Base-by-base conservation (phyloP, 2,888 invertebrate species). In the Hydroisotoma schaefferi region DNA sequence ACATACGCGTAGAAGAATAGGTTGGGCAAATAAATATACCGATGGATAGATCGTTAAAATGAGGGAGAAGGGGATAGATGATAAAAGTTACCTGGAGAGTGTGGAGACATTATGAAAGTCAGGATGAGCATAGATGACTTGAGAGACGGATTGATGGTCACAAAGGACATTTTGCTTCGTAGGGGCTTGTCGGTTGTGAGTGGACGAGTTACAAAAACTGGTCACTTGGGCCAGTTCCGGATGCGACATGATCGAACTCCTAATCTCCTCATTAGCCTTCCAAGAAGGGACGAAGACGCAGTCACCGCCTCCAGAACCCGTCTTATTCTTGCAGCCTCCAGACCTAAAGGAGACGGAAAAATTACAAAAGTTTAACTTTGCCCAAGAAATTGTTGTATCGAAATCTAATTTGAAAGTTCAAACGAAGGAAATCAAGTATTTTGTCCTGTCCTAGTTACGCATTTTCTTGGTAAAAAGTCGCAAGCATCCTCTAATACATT, bases 81-180 rank as follows among this genome's bases (percentile, higher is more conserved):
- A 40, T 40, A n/a, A n/a, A n/a, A n/a, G n/a, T n/a, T 67, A 69
- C 67, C 65, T 69, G 57, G 61, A 37, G 28, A 62, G 44, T 44
- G 53, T 26, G 29, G 59, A 57, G 28, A 29, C 46, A 54, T 62
- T 69, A 40, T 61, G 59, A 70, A 84, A 84, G 73, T 84, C 84
- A 1, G 74, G 68, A 73, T 83, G 82, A 59, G 77, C 77, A 26
- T 79, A 74, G 57, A 84, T 82, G 22, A 85, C 80, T 61, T 84
- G 82, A 72, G 82, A 77, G 2, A 82, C 81, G 72, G 83, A 83
- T 46, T 80, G 78, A 26, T 83, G 78, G 57, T 81, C 78, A 74
- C 86, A 86, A 23, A 85, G 76, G 29, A 82, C 78, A 74, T 85
- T 86, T 65, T 85, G 86, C 75, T 84, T 84, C 23, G 84, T 85